Percentiles rank a stretch among this genome's conserved stretches.
phyloP scores from a whole-genome alignment of 2,113 vertebrate species.

The Symphodus melops region DNA sequence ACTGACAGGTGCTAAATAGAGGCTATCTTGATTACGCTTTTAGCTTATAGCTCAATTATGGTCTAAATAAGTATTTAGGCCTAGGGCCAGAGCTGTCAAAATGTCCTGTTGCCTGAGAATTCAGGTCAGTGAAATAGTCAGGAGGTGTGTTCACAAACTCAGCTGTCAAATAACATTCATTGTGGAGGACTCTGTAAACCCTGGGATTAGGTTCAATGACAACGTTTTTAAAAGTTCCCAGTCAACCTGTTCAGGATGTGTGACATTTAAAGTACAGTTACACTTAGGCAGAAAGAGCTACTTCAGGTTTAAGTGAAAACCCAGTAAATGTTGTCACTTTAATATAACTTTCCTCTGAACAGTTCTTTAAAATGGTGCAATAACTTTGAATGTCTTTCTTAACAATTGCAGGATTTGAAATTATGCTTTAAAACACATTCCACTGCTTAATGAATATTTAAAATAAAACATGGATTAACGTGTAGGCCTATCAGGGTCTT shows the following conservation, averaged over 20 bases:
- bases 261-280: conserved; percentile 25
- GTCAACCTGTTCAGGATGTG: conserved; percentile 29
- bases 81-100: conserved; percentile 70
- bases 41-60: conserved; percentile 73
- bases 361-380: neutral
- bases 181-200: conserved; percentile 35
- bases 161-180: conserved; percentile 6
- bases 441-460: neutral
- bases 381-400: neutral
- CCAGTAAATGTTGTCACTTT: neutral
- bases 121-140: conserved; percentile 32
- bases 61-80: conserved; percentile 67
- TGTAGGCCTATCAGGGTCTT: neutral
- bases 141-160: conserved; percentile 33
- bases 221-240: conserved; percentile 40
- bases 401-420: neutral
- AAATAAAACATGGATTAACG: neutral
- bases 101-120: conserved; percentile 51
- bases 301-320: conserved; percentile 1
- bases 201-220: conserved; percentile 67
- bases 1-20: conserved; percentile 69
- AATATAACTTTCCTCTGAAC: neutral
- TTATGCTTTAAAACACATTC: no score
- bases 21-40: conserved; percentile 70
- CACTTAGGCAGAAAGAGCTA: neutral